Conservation (phyloP, 2,888 invertebrate genomes). For the Miltochrista miniata region DNA sequence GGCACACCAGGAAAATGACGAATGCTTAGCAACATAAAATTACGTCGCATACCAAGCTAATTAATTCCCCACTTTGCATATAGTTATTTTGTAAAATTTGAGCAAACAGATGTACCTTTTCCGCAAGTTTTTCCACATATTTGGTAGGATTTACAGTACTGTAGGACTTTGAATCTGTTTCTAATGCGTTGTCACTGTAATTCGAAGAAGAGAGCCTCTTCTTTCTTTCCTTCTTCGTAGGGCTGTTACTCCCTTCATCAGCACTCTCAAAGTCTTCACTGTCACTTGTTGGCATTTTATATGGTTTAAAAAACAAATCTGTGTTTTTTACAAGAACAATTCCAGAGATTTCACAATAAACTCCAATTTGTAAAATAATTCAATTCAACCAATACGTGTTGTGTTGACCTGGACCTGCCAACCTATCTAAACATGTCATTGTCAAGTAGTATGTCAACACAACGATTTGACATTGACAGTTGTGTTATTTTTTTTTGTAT, state of each 20-base stretch:
- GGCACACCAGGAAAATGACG: no score
- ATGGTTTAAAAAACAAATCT: neutral
- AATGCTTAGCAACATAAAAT: no score
- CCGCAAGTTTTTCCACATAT: slow-evolving; percentile 22
- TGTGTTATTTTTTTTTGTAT: no score
- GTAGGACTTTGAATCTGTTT: slow-evolving; percentile 49
- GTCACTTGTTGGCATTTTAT: slow-evolving; percentile 87
- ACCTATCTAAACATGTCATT: slow-evolving; percentile 26
- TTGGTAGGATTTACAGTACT: slow-evolving; percentile 22
- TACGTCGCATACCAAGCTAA: no score
- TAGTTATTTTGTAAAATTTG: no score
- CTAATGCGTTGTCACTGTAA: slow-evolving; percentile 64
- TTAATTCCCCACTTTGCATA: no score
- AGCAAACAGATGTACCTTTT: slow-evolving; percentile 15
- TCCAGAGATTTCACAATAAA: neutral
- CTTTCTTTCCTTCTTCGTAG: slow-evolving; percentile 63
- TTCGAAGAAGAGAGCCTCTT: slow-evolving; percentile 70
- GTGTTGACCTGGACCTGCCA: no score
- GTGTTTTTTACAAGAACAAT: no score
- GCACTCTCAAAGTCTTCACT: slow-evolving; percentile 91
- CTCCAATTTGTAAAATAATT: neutral
- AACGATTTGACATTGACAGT: slow-evolving; percentile 21
- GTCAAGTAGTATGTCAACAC: slow-evolving; percentile 16
- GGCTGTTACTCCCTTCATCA: slow-evolving; percentile 84
- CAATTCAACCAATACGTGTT: neutral